Base-by-base conservation (phyloP, 2,888 invertebrate species). In the Nomada flava region DNA sequence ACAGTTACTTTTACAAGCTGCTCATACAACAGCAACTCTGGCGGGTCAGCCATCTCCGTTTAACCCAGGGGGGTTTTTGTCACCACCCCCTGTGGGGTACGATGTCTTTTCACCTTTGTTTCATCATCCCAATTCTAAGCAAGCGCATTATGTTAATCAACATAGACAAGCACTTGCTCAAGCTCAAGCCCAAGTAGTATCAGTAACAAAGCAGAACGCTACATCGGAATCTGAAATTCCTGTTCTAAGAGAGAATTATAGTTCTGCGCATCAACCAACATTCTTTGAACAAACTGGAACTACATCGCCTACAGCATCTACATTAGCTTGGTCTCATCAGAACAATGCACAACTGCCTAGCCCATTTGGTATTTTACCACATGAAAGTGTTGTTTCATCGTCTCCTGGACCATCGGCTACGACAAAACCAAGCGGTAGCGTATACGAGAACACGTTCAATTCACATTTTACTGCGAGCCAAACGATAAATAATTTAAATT, bases 81-180 rank as follows among this genome's bases (percentile, higher is more conserved):
- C 97, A 65, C 96, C 97, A 79, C 95, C 97, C 57, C 95, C 97
- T 55, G 97, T 97, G 80, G 96, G 96, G 89, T 98, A 97, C 94
- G 97, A 97, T 93, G 97, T 97, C 77, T 97, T 98, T 92, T 96
- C 97, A 87, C 97, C 97, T 83, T 94, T 97, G 84, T 97, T 97
- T 94, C 97, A 97, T 93, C 97, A 97, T 94, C 90, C 94, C 4
- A 96, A 96, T 87, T 95, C 96, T 15, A 97, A 97, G 93, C 96
- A 96, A 89, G 96, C 96, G 84, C 96, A 96, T 92, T 96, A 96
- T 92, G 96, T 96, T 93, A 94, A 95, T 93, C 96, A 96, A 92
- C 96, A 97, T 92, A 95, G 96, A 82, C 96, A 97, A 94, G 95
- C 95, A 82, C 94, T 96, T 92, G 95, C 95, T 83, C 93, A 94